Base-by-base conservation (phyloP, 2,113 vertebrate genomes). In the Camelus dromedarius region DNA sequence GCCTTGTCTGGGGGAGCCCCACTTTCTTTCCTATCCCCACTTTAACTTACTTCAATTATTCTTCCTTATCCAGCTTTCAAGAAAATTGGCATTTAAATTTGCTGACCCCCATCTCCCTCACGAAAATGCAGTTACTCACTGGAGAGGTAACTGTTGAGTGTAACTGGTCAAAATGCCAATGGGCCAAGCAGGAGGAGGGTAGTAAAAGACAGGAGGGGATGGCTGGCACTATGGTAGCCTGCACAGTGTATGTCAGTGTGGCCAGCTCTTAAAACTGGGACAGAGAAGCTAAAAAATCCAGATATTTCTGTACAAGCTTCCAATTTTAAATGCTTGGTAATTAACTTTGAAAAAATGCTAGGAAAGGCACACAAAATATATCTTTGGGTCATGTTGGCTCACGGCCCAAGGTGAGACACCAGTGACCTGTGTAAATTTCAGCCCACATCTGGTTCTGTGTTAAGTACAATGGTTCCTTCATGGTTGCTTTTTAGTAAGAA, bases 401-500 rank as follows among this genome's bases (percentile, higher is more conserved):
- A 38, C 30, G 56, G 87, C 19, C n/a, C 66, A 81, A 96, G n/a
- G 87, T 77, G 79, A 84, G 73, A 58, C 64, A 75, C 54, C 66
- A 80, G 38, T 89, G 91, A 93, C 54, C 15, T 70, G 8, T 24
- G 20, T 52, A 76, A 69, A 70, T 72, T 28, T 64, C 86, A 89
- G 26, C 58, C 70, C 22, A 66, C 30, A 48, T 87, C 60, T 94
- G 48, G 32, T 72, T 97, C 81, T 66, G 16, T 64, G 69, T 67
- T 76, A 62, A 87, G 67, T 46, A 93, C 38, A 75, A 24, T 81
- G 54, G 66, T 52, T 52, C 83, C 77, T 89, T 67, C 52, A 82
- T 26, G 66, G 32, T 60, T 50, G 28, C 26, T 32, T 94, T 92
- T 96, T 84, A 85, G 58, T 54, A 84, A 85, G 79, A 46, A 73